These are phyloP conservation scores for Semotilus atromaculatus DNA, from an alignment of 2,797 vertebrate genomes.

Conservation along the genomic window DNA sequence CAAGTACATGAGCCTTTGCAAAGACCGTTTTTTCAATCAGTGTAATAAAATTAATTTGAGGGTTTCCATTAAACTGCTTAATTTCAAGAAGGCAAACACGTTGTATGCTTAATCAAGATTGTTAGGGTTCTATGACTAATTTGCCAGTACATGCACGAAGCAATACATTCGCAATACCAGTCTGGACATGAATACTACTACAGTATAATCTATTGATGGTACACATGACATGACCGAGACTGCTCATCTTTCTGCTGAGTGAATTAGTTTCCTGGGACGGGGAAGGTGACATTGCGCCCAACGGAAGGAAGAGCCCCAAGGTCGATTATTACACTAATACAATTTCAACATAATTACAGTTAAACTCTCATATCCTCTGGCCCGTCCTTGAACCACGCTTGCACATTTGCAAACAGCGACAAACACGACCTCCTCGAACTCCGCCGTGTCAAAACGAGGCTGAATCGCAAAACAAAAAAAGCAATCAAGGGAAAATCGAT, in stretches of 20 bases:
- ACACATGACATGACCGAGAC: conserved; percentile 26
- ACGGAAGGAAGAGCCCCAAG: conserved; percentile 41
- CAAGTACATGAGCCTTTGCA: neutral
- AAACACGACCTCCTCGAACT: neutral
- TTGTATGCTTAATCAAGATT: conserved; percentile 12
- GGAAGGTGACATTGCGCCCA: conserved; percentile 41
- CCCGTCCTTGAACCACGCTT: conserved; percentile 42
- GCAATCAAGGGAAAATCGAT: conserved; percentile 54
- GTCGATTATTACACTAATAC: conserved; percentile 57
- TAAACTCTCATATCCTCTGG: conserved; percentile 31
- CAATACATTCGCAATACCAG: neutral
- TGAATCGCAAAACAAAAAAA: conserved; percentile 45
- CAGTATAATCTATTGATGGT: conserved; percentile 32
- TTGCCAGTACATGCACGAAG: neutral
- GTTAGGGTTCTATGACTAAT: neutral
- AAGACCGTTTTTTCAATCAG: neutral
- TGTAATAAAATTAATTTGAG: neutral
- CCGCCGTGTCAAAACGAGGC: conserved; percentile 22
- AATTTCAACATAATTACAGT: conserved; percentile 49
- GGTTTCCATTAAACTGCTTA: neutral
- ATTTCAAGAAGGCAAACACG: conserved; percentile 1
- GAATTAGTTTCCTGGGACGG: conserved; percentile 28
- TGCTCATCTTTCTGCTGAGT: conserved; percentile 32
- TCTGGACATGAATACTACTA: conserved; percentile 20
- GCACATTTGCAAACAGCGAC: conserved; percentile 30